Conservation (phyloP, 2,113 vertebrate genomes). For the Boleophthalmus pectinirostris region DNA sequence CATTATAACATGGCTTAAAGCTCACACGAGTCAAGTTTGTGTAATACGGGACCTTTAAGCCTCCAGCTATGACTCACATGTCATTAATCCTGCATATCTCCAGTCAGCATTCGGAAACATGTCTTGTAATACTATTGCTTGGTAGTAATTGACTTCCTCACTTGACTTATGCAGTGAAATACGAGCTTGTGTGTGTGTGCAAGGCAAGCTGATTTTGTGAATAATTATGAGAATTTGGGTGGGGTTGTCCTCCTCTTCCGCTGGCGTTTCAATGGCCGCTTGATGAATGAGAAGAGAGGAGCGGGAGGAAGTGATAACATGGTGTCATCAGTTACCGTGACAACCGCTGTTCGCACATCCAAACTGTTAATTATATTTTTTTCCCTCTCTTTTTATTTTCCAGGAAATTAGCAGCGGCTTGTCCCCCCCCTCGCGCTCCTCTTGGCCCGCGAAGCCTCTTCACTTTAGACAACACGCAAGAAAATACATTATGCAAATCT, state of each 20-base stretch:
- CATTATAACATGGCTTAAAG: too few species aligned
- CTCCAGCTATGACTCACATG: not conserved
- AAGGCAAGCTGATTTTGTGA: conserved; percentile 17
- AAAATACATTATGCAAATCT: conserved; percentile 53
- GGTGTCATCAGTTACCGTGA: conserved; percentile 73
- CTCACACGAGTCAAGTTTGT: too few species aligned
- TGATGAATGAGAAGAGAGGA: conserved; percentile 53
- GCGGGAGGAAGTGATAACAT: conserved; percentile 59
- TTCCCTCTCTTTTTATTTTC: conserved; percentile 23
- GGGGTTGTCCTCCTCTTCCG: conserved; percentile 24
- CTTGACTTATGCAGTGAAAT: conserved; percentile 33
- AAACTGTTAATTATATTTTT: conserved; percentile 63
- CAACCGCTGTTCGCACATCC: conserved; percentile 55
- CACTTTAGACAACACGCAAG: conserved; percentile 40
- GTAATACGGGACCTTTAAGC: not conserved
- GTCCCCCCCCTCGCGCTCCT: conserved; percentile 32
- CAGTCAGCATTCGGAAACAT: conserved; percentile 2
- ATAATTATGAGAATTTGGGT: conserved; percentile 48
- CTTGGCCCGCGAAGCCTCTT: conserved; percentile 24
- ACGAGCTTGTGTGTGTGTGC: not conserved
- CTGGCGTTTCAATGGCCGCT: conserved; percentile 43
- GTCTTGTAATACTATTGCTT: conserved; percentile 23
- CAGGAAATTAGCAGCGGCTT: conserved; percentile 60
- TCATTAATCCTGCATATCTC: not conserved
- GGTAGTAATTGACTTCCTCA: conserved; percentile 23